Evolutionary conservation across 2,797 vertebrate genomes (phyloP), one percentile per base, ranked within the genome.

Genomic region (Martes flavigula): DNA sequence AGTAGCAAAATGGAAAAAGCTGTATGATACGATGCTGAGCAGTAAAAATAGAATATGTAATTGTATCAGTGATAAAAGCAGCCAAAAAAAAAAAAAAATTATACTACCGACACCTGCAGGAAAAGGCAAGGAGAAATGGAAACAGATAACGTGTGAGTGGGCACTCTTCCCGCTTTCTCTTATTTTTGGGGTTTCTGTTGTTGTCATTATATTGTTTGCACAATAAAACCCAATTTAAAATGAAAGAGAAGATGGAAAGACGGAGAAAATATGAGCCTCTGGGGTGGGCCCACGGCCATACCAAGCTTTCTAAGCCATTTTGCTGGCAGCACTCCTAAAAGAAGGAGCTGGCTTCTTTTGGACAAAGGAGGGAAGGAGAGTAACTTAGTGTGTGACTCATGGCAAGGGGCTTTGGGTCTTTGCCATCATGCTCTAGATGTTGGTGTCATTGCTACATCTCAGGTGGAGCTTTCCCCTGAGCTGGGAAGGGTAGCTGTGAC

Each of bases 181-280:
- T 79, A 51, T 51, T 92, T 68, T 87, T 14, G 6, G 72, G 3
- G 72, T 91, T 94, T 94, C 64, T 14, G 3, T 66, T 91, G 51
- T 90, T 95, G 84, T 91, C 83, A 84, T 64, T 72, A 21, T 84
- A 70, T 97, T 85, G 46, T 96, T 93, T 85, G 32, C 48, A 58
- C 87, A 51, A 91, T 90, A 85, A 97, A 92, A 72, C 87, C 75
- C 17, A 81, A 60, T 90, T 92, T 62, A 73, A 7, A 73, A 35
- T 83, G 58, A 90, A 90, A 88, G 70, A 91, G 48, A 51, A 51
- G 48, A 51, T 77, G 62, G 94, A 73, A 96, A 96, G 62, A 32
- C 58, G 0, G 15, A 96, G 82, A 92, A 94, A 75, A 89, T 72
- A 84, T 81, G 60, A 90, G 79, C 48, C 64, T 46, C 96, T 73